These are phyloP conservation scores for Chrysolina haemoptera DNA, from an alignment of 2,888 invertebrate species.

Conservation along the genomic window DNA sequence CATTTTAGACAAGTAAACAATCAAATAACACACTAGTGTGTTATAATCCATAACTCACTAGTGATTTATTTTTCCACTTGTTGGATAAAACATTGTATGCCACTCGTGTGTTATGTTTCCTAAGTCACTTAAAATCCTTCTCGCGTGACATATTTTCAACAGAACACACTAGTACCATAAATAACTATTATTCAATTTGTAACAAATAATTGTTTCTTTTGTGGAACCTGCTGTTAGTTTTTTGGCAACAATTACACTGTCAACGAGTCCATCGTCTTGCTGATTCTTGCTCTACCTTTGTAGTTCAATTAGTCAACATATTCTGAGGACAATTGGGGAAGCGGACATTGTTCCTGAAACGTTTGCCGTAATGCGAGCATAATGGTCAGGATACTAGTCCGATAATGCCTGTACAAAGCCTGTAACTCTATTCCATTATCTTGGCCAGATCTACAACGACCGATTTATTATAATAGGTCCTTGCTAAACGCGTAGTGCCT, in stretches of 20 bases:
- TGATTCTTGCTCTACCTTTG: slow-evolving; percentile 25
- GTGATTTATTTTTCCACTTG: too few relatives aligned
- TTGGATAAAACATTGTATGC: too few relatives aligned
- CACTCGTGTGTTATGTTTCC: too few relatives aligned
- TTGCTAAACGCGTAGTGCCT: slow-evolving; percentile 32
- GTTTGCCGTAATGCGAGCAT: slow-evolving; percentile 46
- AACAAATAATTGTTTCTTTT: too few relatives aligned
- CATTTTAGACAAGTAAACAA: too few relatives aligned
- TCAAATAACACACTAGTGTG: too few relatives aligned
- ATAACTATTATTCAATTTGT: too few relatives aligned
- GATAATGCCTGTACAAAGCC: slow-evolving; percentile 38
- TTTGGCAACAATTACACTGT: neutral
- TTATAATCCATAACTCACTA: too few relatives aligned
- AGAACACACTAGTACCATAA: too few relatives aligned
- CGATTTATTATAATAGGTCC: slow-evolving; percentile 15
- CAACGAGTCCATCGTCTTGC: neutral
- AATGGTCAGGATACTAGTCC: slow-evolving; percentile 46
- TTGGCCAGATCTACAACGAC: slow-evolving; percentile 14
- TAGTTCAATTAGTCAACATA: slow-evolving; percentile 54
- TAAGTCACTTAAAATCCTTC: too few relatives aligned
- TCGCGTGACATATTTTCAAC: too few relatives aligned
- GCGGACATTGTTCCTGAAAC: slow-evolving; percentile 49
- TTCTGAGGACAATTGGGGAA: slow-evolving; percentile 49
- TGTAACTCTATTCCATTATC: slow-evolving; percentile 26
- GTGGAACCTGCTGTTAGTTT: neutral